Evolutionary conservation across 2,797 vertebrate species (phyloP).

Genomic region (Lutjanus campechanus): DNA sequence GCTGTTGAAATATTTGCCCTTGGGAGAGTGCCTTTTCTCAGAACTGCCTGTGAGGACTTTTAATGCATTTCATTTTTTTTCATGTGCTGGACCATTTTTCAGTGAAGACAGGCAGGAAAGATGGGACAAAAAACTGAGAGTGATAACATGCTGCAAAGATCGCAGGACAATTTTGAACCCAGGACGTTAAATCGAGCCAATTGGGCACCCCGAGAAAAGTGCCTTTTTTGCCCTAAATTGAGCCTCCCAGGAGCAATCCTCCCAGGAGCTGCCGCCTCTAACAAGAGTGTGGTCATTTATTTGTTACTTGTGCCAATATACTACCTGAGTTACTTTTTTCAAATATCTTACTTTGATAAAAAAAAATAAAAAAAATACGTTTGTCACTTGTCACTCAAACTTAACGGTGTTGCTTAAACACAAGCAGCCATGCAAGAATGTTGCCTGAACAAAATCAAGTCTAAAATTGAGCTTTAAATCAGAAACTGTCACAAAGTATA

Average conservation of each 20-base stretch:
- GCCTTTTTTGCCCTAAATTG: slow-evolving; percentile 2
- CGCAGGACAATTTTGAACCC: slow-evolving; percentile 16
- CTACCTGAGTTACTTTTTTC: neutral
- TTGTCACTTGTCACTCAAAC: too few species aligned
- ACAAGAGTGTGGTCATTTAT: neutral
- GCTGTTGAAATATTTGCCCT: slow-evolving; percentile 31
- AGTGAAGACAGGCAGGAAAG: slow-evolving; percentile 4
- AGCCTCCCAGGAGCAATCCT: slow-evolving; percentile 18
- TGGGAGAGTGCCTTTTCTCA: slow-evolving; percentile 15
- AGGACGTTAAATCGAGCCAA: slow-evolving; percentile 7
- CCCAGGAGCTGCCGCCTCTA: neutral
- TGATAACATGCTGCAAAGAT: slow-evolving; percentile 19
- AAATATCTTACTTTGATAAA: too few species aligned
- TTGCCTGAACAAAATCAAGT: too few species aligned
- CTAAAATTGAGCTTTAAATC: too few species aligned
- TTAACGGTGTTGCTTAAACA: too few species aligned
- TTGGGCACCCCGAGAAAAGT: neutral
- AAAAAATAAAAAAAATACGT: too few species aligned
- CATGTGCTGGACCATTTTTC: slow-evolving; percentile 24
- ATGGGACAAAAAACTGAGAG: slow-evolving; percentile 1
- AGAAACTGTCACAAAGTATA: neutral
- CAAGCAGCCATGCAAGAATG: too few species aligned
- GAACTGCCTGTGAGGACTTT: slow-evolving; percentile 31
- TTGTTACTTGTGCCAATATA: neutral
- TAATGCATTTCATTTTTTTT: slow-evolving; percentile 19